Percentiles rank a stretch among this genome's conserved stretches.
Conservation (phyloP, 1,140 invertebrate species). For the Tribolium castaneum region DNA sequence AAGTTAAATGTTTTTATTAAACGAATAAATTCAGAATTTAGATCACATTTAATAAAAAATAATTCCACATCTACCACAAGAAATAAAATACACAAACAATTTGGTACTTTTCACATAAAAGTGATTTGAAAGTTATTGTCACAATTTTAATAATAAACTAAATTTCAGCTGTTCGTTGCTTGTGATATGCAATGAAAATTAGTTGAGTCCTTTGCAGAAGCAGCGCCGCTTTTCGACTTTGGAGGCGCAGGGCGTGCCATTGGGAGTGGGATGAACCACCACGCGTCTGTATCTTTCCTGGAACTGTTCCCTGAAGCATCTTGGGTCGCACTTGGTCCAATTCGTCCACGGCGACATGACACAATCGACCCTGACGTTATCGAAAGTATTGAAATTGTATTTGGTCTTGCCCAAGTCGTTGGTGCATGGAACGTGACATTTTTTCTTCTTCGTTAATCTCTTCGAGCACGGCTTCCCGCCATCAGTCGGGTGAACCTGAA, state of each 20-base stretch:
- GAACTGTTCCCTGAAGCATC: constrained; percentile 67
- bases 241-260: constrained; percentile 58
- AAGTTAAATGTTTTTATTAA: too few species aligned
- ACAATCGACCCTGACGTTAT: constrained; percentile 64
- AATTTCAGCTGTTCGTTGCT: neutral
- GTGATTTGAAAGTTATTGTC: neutral
- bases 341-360: constrained; percentile 70
- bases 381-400: constrained; percentile 51
- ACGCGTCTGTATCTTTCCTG: constrained; percentile 66
- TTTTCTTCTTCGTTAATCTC: constrained; percentile 67
- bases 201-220: constrained; percentile 5
- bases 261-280: constrained; percentile 58
- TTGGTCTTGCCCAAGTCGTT: constrained; percentile 55
- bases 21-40: neutral
- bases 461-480: constrained; percentile 77
- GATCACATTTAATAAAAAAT: neutral
- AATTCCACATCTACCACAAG: neutral
- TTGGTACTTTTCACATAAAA: neutral
- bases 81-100: neutral
- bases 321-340: constrained; percentile 72
- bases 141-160: neutral
- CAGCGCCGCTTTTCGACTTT: constrained; percentile 56
- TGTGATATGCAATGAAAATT: neutral
- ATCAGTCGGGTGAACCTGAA: constrained; percentile 70
- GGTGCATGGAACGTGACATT: constrained; percentile 65